phyloP scores from a whole-genome alignment of 1,140 invertebrate species.

The Agraylea sexmaculata region DNA sequence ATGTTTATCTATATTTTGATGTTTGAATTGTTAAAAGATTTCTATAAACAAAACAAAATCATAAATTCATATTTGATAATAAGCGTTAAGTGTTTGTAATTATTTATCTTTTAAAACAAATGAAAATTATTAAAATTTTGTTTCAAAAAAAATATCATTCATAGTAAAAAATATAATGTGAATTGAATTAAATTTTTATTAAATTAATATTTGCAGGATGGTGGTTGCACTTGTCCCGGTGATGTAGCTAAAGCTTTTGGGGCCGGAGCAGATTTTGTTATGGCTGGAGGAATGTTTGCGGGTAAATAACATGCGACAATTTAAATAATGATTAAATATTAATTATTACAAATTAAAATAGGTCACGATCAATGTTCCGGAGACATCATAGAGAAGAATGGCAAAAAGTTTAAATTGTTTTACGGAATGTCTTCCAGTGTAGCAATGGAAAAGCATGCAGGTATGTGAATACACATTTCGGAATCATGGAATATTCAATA shows the following conservation, averaged over 20 bases:
- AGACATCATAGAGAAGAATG: slow-evolving; percentile 73
- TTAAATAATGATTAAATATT: neutral
- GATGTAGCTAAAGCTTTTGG: slow-evolving; percentile 95
- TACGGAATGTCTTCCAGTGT: slow-evolving; percentile 92
- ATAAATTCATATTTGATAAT: too few relatives aligned
- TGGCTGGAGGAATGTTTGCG: slow-evolving; percentile 93
- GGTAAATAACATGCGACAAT: slow-evolving; percentile 20
- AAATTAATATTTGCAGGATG: slow-evolving; percentile 74
- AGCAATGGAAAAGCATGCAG: slow-evolving; percentile 86
- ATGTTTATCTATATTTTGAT: too few relatives aligned
- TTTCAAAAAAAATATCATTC: too few relatives aligned
- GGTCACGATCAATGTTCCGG: slow-evolving; percentile 89
- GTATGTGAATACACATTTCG: slow-evolving; percentile 22
- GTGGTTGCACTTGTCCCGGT: slow-evolving; percentile 86
- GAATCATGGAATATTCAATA: too few relatives aligned
- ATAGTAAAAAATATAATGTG: too few relatives aligned
- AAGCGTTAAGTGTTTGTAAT: too few relatives aligned
- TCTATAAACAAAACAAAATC: too few relatives aligned
- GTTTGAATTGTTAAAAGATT: too few relatives aligned
- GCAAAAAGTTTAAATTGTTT: slow-evolving; percentile 80
- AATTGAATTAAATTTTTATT: too few relatives aligned
- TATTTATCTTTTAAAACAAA: too few relatives aligned
- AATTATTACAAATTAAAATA: slow-evolving; percentile 44
- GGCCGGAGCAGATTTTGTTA: slow-evolving; percentile 92
- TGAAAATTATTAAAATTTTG: too few relatives aligned